These are phyloP conservation scores for Amphipyra tragopoginis DNA, from an alignment of 2,888 invertebrate genomes.

Conservation along the genomic window DNA sequence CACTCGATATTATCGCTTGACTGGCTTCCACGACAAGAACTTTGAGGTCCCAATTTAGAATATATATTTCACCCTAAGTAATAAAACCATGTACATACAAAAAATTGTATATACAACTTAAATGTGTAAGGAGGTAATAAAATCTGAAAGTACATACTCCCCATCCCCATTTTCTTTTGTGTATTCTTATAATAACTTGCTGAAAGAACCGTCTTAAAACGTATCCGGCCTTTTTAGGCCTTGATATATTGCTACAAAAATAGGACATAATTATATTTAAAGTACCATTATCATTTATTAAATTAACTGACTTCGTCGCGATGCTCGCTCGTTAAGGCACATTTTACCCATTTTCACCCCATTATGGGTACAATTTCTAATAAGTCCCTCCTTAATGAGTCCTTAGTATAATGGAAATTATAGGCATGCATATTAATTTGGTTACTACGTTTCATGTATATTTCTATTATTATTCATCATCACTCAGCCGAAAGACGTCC, in stretches of 20 bases:
- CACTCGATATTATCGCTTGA: too few relatives aligned
- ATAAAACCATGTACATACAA: too few relatives aligned
- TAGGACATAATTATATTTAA: constrained; percentile 46
- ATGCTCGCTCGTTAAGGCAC: constrained; percentile 36
- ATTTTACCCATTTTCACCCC: constrained; percentile 45
- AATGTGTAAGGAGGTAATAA: constrained; percentile 10
- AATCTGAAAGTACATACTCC: constrained; percentile 11
- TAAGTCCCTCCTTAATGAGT: constrained; percentile 45
- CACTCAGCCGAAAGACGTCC: too few relatives aligned
- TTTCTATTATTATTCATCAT: too few relatives aligned
- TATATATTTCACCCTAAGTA: too few relatives aligned
- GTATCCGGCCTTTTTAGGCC: constrained; percentile 33
- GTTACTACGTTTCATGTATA: neutral
- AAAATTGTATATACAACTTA: too few relatives aligned
- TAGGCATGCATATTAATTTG: constrained; percentile 19
- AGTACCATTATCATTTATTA: constrained; percentile 52
- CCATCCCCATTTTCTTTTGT: constrained; percentile 40
- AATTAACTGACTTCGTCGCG: constrained; percentile 42
- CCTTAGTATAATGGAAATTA: constrained; percentile 28
- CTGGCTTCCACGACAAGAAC: too few relatives aligned
- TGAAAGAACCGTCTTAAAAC: constrained; percentile 30
- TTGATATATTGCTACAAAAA: constrained; percentile 41
- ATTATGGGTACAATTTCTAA: constrained; percentile 41
- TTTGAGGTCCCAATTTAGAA: too few relatives aligned
- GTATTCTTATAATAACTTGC: constrained; percentile 34